These are phyloP conservation scores for Engystomops pustulosus DNA, from an alignment of 2,113 vertebrate species.

Conservation along the genomic window DNA sequence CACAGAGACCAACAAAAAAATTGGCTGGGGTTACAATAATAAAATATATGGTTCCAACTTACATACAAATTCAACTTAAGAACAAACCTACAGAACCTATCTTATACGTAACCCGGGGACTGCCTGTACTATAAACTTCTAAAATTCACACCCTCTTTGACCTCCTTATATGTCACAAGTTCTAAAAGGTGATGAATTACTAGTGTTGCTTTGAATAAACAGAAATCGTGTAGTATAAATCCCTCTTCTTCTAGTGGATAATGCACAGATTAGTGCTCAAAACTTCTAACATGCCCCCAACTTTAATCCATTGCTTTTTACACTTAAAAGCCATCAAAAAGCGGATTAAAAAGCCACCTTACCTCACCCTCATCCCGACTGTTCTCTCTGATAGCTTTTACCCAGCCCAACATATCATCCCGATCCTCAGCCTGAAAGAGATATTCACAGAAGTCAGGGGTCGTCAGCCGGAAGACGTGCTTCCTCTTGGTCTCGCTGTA, in stretches of 20 bases:
- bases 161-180: not conserved
- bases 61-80: too few species aligned
- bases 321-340: not conserved
- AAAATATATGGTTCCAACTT: too few species aligned
- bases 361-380: conserved; percentile 96
- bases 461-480: conserved; percentile 94
- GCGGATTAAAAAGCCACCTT: conserved; percentile 59
- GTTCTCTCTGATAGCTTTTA: conserved; percentile 92
- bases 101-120: too few species aligned
- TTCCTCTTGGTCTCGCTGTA: conserved; percentile 98
- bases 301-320: not conserved
- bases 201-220: too few species aligned
- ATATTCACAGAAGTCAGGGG: conserved; percentile 99
- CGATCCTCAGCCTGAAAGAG: conserved; percentile 98
- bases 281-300: not conserved
- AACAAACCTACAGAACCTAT: too few species aligned
- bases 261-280: conserved; percentile 5
- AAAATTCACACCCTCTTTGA: not conserved
- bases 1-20: too few species aligned
- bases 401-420: conserved; percentile 98
- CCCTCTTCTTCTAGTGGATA: not conserved
- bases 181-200: too few species aligned
- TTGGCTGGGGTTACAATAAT: too few species aligned
- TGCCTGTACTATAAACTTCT: too few species aligned
- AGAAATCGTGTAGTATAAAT: not conserved